phyloP scores from a whole-genome alignment of 2,888 invertebrate genomes.

The Agrochola circellaris region DNA sequence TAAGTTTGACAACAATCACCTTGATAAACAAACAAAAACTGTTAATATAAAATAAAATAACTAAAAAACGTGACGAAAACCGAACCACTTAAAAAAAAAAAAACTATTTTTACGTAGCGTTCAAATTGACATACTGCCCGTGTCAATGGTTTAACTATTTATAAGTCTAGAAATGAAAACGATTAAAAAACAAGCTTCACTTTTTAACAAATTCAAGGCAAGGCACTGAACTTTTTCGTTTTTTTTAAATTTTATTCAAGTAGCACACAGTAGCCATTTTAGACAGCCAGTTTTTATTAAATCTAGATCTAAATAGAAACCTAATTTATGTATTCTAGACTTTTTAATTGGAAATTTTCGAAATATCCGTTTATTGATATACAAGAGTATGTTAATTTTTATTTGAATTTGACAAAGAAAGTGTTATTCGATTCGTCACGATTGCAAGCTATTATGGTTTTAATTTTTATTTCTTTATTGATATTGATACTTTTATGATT shows the following conservation, averaged over 20 bases:
- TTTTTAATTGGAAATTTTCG: not conserved
- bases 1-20: not conserved
- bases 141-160: conserved; percentile 16
- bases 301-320: conserved; percentile 19
- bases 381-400: conserved; percentile 1
- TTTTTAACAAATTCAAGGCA: conserved; percentile 46
- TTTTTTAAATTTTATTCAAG: conserved; percentile 30
- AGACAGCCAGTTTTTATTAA: not conserved
- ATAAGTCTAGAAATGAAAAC: not conserved
- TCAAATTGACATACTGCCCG: not conserved
- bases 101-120: not conserved
- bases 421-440: conserved; percentile 12
- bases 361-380: not conserved
- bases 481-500: not conserved
- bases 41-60: not conserved
- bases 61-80: not conserved
- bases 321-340: not conserved
- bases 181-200: conserved; percentile 13
- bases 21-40: not conserved
- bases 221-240: conserved; percentile 18
- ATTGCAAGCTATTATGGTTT: not conserved
- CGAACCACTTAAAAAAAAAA: not conserved
- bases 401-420: conserved; percentile 20
- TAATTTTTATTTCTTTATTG: not conserved
- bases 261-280: conserved; percentile 25